phyloP scores from a whole-genome alignment of 2,797 vertebrate genomes.

The Zenarchopterus dispar region DNA sequence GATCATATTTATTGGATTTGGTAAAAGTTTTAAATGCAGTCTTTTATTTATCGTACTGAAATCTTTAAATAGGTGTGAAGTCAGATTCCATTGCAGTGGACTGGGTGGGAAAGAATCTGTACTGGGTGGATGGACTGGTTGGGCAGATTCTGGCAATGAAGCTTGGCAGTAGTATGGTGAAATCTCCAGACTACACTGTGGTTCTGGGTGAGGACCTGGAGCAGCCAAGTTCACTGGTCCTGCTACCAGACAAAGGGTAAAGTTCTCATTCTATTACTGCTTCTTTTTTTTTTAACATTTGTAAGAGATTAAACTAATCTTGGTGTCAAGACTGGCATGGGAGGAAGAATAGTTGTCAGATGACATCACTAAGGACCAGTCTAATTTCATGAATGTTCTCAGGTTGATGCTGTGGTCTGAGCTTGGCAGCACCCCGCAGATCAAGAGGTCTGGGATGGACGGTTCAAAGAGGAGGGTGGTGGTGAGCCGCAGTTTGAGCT shows the following conservation, averaged over 20 bases:
- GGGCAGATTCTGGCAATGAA: conserved; percentile 87
- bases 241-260: conserved; percentile 89
- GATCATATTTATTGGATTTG: too few species aligned
- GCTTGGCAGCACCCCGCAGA: conserved; percentile 85
- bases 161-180: conserved; percentile 73
- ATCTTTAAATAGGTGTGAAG: conserved; percentile 83
- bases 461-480: conserved; percentile 84
- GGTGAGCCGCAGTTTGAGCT: conserved; percentile 81
- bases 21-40: neutral
- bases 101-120: conserved; percentile 92
- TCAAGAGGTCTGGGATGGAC: conserved; percentile 89
- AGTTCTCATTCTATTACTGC: neutral
- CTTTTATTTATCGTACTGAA: neutral
- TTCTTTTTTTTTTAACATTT: too few species aligned
- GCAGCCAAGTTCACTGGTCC: conserved; percentile 86
- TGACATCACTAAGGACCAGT: too few species aligned
- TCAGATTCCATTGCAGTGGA: conserved; percentile 89
- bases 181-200: conserved; percentile 80
- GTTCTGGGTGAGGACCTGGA: conserved; percentile 87
- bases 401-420: conserved; percentile 95
- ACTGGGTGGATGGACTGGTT: conserved; percentile 89
- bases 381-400: neutral
- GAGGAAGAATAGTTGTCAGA: too few species aligned
- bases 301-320: too few species aligned
- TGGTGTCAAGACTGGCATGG: too few species aligned